Percentiles rank a stretch among this genome's conserved stretches.
Conservation (phyloP, 2,888 invertebrate genomes). For the Aspidiotus rigidus region DNA sequence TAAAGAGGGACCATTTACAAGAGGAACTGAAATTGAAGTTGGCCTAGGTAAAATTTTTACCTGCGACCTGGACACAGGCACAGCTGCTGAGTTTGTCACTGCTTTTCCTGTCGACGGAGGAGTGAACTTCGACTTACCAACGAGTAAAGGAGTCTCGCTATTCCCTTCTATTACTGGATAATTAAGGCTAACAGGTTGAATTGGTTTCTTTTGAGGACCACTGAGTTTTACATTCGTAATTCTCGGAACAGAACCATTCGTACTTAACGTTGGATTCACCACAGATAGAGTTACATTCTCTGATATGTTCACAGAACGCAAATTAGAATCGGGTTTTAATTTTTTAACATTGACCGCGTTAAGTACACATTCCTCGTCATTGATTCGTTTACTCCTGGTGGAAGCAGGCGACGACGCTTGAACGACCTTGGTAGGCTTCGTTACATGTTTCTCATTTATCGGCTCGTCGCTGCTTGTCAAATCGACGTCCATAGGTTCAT, state of each 20-base stretch:
- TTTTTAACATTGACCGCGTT: too few species aligned
- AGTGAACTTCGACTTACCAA: too few species aligned
- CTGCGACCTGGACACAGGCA: not conserved
- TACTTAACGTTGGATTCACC: slow-evolving; percentile 11
- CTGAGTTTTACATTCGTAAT: too few species aligned
- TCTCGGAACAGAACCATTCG: too few species aligned
- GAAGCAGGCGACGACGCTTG: not conserved
- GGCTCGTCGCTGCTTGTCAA: not conserved
- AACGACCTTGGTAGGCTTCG: not conserved
- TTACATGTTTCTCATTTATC: not conserved
- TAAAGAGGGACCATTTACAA: too few species aligned
- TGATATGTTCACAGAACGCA: slow-evolving; percentile 22
- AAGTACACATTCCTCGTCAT: not conserved
- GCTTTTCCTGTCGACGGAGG: too few species aligned
- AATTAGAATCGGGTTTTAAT: slow-evolving; percentile 1
- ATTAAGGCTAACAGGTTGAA: too few species aligned
- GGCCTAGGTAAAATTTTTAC: not conserved
- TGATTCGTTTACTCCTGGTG: not conserved
- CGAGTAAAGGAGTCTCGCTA: too few species aligned
- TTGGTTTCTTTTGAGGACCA: too few species aligned
- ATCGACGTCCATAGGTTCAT: slow-evolving; percentile 16
- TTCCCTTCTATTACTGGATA: too few species aligned
- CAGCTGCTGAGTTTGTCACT: too few species aligned
- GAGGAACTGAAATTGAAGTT: not conserved
- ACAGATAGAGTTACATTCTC: slow-evolving; percentile 24